These are phyloP conservation scores for Bellardia pandia DNA, from an alignment of 2,888 invertebrate genomes.

Conservation along the genomic window DNA sequence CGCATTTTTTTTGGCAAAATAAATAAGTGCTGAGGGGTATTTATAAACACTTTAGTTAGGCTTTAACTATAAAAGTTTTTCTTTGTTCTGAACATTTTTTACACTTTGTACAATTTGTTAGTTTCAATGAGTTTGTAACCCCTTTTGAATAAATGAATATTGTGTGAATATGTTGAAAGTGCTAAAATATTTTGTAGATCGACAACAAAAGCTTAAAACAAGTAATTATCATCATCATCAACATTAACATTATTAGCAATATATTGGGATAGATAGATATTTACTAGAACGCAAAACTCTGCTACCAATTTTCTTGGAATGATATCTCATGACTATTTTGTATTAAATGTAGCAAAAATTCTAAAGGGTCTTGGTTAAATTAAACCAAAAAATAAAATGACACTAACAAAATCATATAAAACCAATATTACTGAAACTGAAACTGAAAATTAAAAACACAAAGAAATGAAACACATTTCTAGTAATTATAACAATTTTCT, in stretches of 20 bases:
- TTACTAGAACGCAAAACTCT: background rate
- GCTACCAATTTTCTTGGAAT: constrained; percentile 22
- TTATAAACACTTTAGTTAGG: background rate
- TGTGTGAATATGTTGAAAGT: constrained; percentile 4
- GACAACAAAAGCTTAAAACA: constrained; percentile 1
- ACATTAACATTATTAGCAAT: background rate
- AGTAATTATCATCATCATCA: background rate
- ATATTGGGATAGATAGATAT: background rate
- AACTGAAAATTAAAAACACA: background rate
- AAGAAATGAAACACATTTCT: constrained; percentile 26
- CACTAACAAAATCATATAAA: background rate
- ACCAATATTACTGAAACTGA: background rate
- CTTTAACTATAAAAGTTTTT: constrained; percentile 43
- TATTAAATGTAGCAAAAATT: constrained; percentile 4
- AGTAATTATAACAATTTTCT: constrained; percentile 53
- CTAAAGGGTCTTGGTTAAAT: background rate
- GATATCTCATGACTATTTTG: background rate
- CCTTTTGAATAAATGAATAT: constrained; percentile 29
- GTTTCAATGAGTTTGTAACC: constrained; percentile 20
- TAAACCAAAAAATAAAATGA: background rate
- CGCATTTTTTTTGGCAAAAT: background rate
- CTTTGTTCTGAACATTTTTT: constrained; percentile 3
- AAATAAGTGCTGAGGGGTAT: background rate
- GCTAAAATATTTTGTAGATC: background rate
- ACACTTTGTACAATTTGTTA: background rate